Evolutionary conservation across 2,113 vertebrate genomes (phyloP).

Genomic region (Melierax canorus): DNA sequence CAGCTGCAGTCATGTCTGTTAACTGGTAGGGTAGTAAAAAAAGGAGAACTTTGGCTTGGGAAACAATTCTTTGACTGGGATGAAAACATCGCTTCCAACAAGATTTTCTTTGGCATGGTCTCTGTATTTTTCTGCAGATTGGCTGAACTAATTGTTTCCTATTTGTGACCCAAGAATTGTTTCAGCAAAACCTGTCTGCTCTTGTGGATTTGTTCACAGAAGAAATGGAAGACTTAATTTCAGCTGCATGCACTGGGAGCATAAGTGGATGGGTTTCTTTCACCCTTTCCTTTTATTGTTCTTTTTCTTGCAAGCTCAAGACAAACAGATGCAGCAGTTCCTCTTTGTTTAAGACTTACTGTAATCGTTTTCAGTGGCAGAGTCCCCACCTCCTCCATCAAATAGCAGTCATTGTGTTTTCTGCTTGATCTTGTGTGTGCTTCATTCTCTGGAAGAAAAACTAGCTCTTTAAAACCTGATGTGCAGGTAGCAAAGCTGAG

Average conservation of each 20-base stretch:
- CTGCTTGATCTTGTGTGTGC: not conserved
- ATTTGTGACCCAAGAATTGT: constrained; percentile 48
- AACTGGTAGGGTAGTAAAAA: not conserved
- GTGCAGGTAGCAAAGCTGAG: not conserved
- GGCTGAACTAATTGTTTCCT: constrained; percentile 56
- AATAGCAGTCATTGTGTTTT: not conserved
- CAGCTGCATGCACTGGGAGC: not conserved
- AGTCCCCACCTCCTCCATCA: not conserved
- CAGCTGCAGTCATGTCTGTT: not conserved
- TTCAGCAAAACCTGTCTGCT: constrained; percentile 25
- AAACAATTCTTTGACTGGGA: constrained; percentile 20
- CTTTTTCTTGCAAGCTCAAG: not conserved
- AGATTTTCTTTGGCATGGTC: constrained; percentile 58
- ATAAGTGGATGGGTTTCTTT: not conserved
- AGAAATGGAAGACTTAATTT: not conserved
- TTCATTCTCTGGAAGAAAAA: not conserved
- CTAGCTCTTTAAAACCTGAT: not conserved
- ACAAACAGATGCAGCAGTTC: not conserved
- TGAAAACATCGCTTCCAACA: constrained; percentile 15
- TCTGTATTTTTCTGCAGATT: constrained; percentile 46
- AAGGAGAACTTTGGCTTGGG: constrained; percentile 19
- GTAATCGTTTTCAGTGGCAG: not conserved
- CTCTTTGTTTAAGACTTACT: not conserved
- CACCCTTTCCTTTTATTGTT: not conserved
- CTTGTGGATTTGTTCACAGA: not conserved